phyloP scores from a whole-genome alignment of 2,113 vertebrate species.

The Xenopus tropicalis region UCB_Xtro_10.0 CM004445.2:30525001-30525500 shows the following conservation, averaged over 20 bases:
- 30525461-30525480: neutral
- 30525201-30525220: no score
- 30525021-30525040: no score
- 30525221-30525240: neutral
- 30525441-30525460: slow-evolving; percentile 3
- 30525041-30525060: no score
- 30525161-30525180: no score
- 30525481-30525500: slow-evolving; percentile 1
- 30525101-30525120: no score
- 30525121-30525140: no score
- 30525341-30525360: neutral
- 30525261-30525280: neutral
- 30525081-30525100: no score
- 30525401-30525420: neutral
- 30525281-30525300: neutral
- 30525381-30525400: neutral
- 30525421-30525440: neutral
- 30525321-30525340: slow-evolving; percentile 4
- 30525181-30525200: no score
- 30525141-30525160: no score
- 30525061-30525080: no score
- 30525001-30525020: no score
- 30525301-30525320: neutral
- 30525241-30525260: neutral
- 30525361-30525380: slow-evolving; percentile 4